These are phyloP conservation scores for Parambassis ranga DNA, from an alignment of 2,797 vertebrate species.

Conservation along the genomic window DNA sequence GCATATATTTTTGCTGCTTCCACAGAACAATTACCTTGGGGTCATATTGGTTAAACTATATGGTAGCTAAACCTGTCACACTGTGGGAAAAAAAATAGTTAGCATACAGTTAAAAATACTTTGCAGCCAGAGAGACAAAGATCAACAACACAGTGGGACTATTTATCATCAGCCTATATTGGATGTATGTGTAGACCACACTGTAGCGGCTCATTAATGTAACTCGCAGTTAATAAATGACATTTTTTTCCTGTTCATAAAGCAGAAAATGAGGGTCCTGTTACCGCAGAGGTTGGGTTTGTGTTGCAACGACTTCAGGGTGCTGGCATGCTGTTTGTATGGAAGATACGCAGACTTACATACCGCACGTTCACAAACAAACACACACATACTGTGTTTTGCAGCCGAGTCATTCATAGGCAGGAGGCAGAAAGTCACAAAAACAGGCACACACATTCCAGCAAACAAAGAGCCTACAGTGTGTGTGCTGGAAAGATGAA, in stretches of 20 bases:
- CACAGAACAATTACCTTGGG: conserved; percentile 31
- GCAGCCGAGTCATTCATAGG: conserved; percentile 39
- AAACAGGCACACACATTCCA: conserved; percentile 66
- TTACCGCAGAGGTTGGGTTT: conserved; percentile 65
- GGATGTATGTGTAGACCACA: conserved; percentile 62
- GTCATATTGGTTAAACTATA: conserved; percentile 43
- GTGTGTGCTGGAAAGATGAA: conserved; percentile 78
- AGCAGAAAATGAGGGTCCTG: conserved; percentile 70
- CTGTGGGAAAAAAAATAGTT: conserved; percentile 2
- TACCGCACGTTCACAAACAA: conserved; percentile 51
- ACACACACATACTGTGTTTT: conserved; percentile 31
- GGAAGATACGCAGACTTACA: conserved; percentile 44
- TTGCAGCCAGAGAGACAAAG: conserved; percentile 47
- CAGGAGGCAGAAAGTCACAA: conserved; percentile 40
- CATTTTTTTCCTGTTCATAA: conserved; percentile 68
- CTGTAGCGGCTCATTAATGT: conserved; percentile 69
- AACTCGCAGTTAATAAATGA: conserved; percentile 70
- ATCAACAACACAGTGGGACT: conserved; percentile 44
- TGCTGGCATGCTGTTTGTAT: conserved; percentile 63
- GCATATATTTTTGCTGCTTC: conserved; percentile 51
- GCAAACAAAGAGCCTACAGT: conserved; percentile 79
- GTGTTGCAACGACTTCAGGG: conserved; percentile 53
- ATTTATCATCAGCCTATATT: conserved; percentile 66
- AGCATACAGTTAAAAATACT: conserved; percentile 13
- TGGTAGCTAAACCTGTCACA: conserved; percentile 8